Base-by-base conservation (phyloP, 2,888 invertebrate genomes). In the Branchellion lobata region DNA sequence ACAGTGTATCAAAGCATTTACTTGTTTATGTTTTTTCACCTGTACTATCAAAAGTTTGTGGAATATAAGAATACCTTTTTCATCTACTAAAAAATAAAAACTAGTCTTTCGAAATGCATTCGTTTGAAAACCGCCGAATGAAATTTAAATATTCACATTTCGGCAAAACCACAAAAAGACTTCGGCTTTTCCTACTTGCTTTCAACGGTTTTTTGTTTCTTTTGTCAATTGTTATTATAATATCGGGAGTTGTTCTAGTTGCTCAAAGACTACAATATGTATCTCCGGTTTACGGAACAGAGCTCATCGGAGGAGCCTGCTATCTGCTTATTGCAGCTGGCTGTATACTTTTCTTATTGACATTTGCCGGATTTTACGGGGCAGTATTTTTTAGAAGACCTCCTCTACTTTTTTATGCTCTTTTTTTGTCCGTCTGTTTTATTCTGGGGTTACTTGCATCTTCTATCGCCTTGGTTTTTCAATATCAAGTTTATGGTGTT, bases 361-460 rank as follows among this genome's bases (percentile, higher is more conserved):
- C 80, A 0, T 78, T 80, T 40, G 51, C 78, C 65, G 80, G 80
- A 8, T 78, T 69, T 61, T 80, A 71, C n/a, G 80, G 80, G 40
- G 69, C 80, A 18, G 18, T 80, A 3, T 65, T 72, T 57, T 69
- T 53, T 11, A 72, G 61, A 29, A 78, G 65, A 68, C n/a, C 47
- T 5, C 74, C 78, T n/a, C 71, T 80, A 29, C 36, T 80, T 5
- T 71, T 80, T 24, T 80, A 78, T 57, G 34, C 47, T 1, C 18
- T 80, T 21, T 33, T 80, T 27, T 65, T 80, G 65, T 53, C 78
- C 0, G 8, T 78, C 36, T 71, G 78, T n/a, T 80, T 80, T 33
- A 36, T 80, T 8, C 36, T 78, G 11, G 78, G 76, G 18, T n/a
- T 80, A 24, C 1, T 80, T 27, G 80, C 57, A 27, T 69, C 73